Percentiles rank a stretch among this genome's conserved stretches.
Conservation (phyloP, 2,113 vertebrate genomes). For the Leptodactylus fuscus region DNA sequence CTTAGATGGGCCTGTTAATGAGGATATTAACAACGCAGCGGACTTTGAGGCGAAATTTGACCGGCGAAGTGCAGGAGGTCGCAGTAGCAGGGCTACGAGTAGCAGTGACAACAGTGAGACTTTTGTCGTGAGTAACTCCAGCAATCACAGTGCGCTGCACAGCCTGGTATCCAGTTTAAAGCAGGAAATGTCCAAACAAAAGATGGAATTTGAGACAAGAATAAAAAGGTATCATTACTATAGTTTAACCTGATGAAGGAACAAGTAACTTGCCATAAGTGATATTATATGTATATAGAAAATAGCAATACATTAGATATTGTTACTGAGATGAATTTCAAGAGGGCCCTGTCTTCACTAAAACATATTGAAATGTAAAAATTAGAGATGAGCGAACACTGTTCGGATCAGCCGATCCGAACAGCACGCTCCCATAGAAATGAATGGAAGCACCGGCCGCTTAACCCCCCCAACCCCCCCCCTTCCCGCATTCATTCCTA, state of each 20-base stretch:
- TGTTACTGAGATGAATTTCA: background rate
- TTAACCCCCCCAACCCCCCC: too few species aligned
- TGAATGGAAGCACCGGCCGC: too few species aligned
- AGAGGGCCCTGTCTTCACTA: too few species aligned
- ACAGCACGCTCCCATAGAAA: too few species aligned
- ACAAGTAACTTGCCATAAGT: background rate
- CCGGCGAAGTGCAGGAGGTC: constrained; percentile 75
- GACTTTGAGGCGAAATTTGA: constrained; percentile 80
- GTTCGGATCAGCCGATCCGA: too few species aligned
- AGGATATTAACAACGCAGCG: constrained; percentile 70
- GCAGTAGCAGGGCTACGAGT: constrained; percentile 85
- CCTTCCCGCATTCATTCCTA: too few species aligned
- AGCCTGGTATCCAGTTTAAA: constrained; percentile 94
- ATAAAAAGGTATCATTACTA: constrained; percentile 86
- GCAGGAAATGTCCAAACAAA: constrained; percentile 96
- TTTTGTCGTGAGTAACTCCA: constrained; percentile 74
- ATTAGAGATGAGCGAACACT: too few species aligned
- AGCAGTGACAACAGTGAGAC: constrained; percentile 89
- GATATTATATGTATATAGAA: background rate
- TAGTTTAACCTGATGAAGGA: background rate
- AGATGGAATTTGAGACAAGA: constrained; percentile 90
- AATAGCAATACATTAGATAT: background rate
- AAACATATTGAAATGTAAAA: too few species aligned
- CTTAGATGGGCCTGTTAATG: constrained; percentile 78
- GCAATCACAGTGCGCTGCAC: constrained; percentile 91